Conservation (phyloP, 2,797 vertebrate species). For the Tenualosa thibaudeaui region DNA sequence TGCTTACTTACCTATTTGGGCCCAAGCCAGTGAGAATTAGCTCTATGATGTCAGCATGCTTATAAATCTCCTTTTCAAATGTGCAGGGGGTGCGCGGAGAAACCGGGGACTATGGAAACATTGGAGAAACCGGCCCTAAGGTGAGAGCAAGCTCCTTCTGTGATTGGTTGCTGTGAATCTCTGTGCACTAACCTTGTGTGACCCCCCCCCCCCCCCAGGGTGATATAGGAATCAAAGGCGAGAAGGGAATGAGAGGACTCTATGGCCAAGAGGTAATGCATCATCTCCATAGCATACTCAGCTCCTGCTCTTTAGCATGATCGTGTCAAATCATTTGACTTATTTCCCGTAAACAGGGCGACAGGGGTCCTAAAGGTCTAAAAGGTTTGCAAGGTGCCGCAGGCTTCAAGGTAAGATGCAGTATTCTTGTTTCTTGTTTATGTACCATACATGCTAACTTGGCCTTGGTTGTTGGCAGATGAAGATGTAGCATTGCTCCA, state of each 20-base stretch:
- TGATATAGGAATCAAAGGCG: slow-evolving; percentile 69
- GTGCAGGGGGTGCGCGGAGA: slow-evolving; percentile 66
- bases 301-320: slow-evolving; percentile 11
- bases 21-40: neutral
- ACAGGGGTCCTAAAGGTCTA: slow-evolving; percentile 75
- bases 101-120: slow-evolving; percentile 66
- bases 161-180: slow-evolving; percentile 13
- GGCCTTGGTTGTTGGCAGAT: neutral
- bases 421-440: neutral
- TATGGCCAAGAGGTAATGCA: slow-evolving; percentile 66
- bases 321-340: slow-evolving; percentile 21
- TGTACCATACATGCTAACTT: neutral
- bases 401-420: slow-evolving; percentile 75
- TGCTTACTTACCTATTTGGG: neutral
- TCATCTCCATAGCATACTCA: slow-evolving; percentile 20
- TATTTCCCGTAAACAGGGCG: slow-evolving; percentile 60
- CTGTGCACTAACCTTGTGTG: slow-evolving; percentile 19
- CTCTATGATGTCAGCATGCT: neutral
- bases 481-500: neutral
- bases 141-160: slow-evolving; percentile 52
- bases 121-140: slow-evolving; percentile 69
- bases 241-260: slow-evolving; percentile 74
- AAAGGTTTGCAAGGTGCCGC: slow-evolving; percentile 76
- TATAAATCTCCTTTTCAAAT: slow-evolving; percentile 3
- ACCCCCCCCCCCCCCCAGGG: slow-evolving; percentile 60